Evolutionary conservation across 2,113 vertebrate genomes (phyloP).

Genomic region (Gobiocypris rarus): DNA sequence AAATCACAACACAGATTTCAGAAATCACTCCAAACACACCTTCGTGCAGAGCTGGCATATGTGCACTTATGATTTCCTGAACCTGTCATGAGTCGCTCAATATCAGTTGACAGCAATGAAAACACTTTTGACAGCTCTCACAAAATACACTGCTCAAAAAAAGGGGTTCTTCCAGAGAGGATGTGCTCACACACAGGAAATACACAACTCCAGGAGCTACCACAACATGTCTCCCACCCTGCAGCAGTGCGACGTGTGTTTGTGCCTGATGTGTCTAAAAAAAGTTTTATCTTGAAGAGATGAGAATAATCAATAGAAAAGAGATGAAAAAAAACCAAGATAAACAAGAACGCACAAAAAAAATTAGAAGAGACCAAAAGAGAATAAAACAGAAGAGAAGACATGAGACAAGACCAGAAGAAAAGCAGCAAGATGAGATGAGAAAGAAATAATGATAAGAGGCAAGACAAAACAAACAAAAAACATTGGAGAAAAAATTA

Average conservation of each 20-base stretch:
- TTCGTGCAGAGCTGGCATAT: background rate
- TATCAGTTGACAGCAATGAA: slow-evolving; percentile 10
- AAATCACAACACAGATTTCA: slow-evolving; percentile 21
- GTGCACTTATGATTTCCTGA: slow-evolving; percentile 18
- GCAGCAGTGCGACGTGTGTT: background rate
- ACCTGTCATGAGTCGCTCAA: background rate
- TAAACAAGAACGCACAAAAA: background rate
- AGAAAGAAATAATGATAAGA: background rate
- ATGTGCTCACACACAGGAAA: slow-evolving; percentile 51
- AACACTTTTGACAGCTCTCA: slow-evolving; percentile 18
- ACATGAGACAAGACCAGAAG: background rate
- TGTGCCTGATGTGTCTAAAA: background rate
- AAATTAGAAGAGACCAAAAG: background rate
- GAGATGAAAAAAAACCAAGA: background rate
- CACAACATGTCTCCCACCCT: background rate
- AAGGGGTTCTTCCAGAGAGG: slow-evolving; percentile 55
- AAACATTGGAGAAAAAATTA: background rate
- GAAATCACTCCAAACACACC: background rate
- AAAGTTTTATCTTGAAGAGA: background rate
- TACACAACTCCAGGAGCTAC: background rate
- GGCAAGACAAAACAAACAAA: background rate
- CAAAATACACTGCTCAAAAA: slow-evolving; percentile 20
- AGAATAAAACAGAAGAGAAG: background rate
- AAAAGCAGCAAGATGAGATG: background rate
- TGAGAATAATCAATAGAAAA: background rate